Conservation (phyloP, 2,113 vertebrate species). For the Cromileptes altivelis region DNA sequence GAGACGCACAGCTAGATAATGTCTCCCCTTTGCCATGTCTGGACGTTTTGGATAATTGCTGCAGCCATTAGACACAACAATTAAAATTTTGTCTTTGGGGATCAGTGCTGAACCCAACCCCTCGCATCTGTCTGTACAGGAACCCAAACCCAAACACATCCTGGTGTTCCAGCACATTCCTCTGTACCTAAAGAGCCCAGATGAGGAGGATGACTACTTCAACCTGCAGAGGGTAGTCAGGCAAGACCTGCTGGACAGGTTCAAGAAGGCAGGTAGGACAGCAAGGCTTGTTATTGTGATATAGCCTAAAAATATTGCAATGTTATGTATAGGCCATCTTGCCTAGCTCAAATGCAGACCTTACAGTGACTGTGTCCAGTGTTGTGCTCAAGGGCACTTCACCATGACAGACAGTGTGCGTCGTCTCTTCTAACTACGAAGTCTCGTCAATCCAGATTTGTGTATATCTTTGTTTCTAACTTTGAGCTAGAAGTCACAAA, state of each 20-base stretch:
- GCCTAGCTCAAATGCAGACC: too few relatives aligned
- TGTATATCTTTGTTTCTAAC: not conserved
- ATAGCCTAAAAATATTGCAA: too few relatives aligned
- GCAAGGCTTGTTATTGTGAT: not conserved
- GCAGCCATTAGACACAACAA: not conserved
- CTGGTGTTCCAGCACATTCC: slow-evolving; percentile 97
- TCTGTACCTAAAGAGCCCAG: slow-evolving; percentile 86
- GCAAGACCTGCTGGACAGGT: slow-evolving; percentile 87
- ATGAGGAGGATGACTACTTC: slow-evolving; percentile 94
- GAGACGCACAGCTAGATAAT: not conserved
- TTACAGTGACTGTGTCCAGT: not conserved
- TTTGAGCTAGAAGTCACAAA: not conserved
- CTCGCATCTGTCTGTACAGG: slow-evolving; percentile 26
- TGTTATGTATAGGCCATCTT: too few relatives aligned
- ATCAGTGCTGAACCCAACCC: not conserved
- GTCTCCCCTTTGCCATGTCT: slow-evolving; percentile 3
- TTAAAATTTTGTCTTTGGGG: slow-evolving; percentile 5
- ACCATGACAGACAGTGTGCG: not conserved
- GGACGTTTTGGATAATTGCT: slow-evolving; percentile 17
- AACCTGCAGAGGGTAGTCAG: slow-evolving; percentile 89
- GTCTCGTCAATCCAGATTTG: not conserved
- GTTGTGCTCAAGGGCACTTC: slow-evolving; percentile 12
- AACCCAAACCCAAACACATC: slow-evolving; percentile 85
- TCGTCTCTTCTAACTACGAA: not conserved
- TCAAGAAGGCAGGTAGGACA: slow-evolving; percentile 89